Percentiles rank a stretch among this genome's conserved stretches.
Conservation (phyloP, 2,888 invertebrate species). For the Embidobia sp. region DNA sequence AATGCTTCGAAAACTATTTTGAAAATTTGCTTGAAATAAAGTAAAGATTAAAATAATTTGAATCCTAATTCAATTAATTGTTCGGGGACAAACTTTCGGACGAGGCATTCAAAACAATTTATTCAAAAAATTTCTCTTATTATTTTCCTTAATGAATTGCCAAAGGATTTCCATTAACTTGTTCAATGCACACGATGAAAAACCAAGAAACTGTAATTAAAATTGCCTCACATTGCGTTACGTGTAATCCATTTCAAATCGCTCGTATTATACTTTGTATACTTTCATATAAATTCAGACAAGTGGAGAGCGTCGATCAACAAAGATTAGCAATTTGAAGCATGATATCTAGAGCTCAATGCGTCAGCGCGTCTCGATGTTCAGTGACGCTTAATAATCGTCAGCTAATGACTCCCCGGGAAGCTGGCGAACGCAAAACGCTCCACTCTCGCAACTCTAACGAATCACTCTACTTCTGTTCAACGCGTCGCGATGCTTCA, state of each 20-base stretch:
- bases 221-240: conserved; percentile 24
- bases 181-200: neutral
- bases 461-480: conserved; percentile 47
- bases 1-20: too few species aligned
- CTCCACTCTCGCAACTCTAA: conserved; percentile 21
- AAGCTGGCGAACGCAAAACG: conserved; percentile 20
- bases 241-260: conserved; percentile 14
- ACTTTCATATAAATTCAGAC: conserved; percentile 27
- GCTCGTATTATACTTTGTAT: conserved; percentile 10
- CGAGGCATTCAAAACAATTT: too few species aligned
- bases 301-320: conserved; percentile 19
- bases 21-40: too few species aligned
- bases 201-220: conserved; percentile 9
- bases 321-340: conserved; percentile 23
- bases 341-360: conserved; percentile 26
- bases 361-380: conserved; percentile 9
- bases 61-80: too few species aligned
- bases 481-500: conserved; percentile 45
- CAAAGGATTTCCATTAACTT: neutral
- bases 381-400: conserved; percentile 35
- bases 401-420: conserved; percentile 23
- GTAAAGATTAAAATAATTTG: too few species aligned
- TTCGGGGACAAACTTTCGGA: too few species aligned
- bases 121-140: too few species aligned
- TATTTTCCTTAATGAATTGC: too few species aligned